Percentiles rank a stretch among this genome's conserved stretches.
phyloP scores from a whole-genome alignment of 2,888 invertebrate species.

The Diarsia rubi region DNA sequence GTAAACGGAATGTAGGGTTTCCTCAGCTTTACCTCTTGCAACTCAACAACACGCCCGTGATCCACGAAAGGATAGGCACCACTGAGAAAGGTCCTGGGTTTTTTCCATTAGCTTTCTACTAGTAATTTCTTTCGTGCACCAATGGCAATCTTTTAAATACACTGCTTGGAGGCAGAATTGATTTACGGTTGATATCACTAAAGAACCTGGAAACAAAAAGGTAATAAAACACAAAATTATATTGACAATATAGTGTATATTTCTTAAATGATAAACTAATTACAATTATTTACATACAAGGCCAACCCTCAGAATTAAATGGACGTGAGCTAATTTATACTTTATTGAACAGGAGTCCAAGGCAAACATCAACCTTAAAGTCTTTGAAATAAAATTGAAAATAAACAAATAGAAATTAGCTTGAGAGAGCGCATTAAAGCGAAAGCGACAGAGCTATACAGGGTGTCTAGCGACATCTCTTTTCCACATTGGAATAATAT shows the following conservation, averaged over 20 bases:
- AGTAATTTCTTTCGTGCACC: no score
- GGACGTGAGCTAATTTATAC: constrained; percentile 20
- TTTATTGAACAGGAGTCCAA: not conserved
- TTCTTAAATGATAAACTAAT: constrained; percentile 65
- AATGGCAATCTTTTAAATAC: no score
- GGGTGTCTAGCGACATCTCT: no score
- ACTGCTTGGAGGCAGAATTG: not conserved
- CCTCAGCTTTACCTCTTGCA: not conserved
- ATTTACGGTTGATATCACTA: not conserved
- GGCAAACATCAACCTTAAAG: not conserved
- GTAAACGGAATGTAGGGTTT: not conserved
- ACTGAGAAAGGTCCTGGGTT: no score
- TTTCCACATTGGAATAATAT: no score
- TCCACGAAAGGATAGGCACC: not conserved
- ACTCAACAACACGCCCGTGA: not conserved
- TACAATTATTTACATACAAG: constrained; percentile 61
- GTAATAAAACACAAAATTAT: constrained; percentile 43
- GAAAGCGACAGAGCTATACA: no score
- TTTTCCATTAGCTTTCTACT: no score
- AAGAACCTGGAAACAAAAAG: not conserved
- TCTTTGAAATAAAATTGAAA: not conserved
- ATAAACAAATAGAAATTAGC: not conserved
- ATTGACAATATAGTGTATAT: constrained; percentile 65
- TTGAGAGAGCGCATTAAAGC: not conserved
- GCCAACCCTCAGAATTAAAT: constrained; percentile 38